These are phyloP conservation scores for Laterallus jamaicensis DNA, from an alignment of 2,113 vertebrate genomes.

Conservation along the genomic window DNA sequence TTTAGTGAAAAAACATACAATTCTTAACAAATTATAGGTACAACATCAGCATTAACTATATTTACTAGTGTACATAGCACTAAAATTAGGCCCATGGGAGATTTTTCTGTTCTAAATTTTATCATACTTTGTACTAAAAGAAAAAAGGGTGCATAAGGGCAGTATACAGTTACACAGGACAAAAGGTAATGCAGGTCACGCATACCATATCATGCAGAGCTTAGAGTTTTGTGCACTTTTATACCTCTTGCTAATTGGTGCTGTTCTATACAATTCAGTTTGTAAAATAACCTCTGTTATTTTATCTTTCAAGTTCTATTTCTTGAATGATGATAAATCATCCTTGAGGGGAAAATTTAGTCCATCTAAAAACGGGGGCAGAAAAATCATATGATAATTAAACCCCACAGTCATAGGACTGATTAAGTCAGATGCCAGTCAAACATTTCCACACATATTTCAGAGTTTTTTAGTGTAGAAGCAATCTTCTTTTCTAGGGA, in stretches of 20 bases:
- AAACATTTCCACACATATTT: slow-evolving; percentile 4
- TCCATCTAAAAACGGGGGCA: slow-evolving; percentile 10
- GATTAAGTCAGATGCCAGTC: slow-evolving; percentile 35
- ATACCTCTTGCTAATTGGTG: background rate
- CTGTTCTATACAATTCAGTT: background rate
- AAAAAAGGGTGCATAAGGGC: background rate
- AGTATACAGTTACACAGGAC: background rate
- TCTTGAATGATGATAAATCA: slow-evolving; percentile 27
- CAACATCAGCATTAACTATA: background rate
- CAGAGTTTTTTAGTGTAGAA: background rate
- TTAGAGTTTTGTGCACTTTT: background rate
- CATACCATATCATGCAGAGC: background rate
- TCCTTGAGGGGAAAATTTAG: background rate
- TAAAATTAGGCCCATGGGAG: background rate
- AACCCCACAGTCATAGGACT: slow-evolving; percentile 21
- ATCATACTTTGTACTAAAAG: background rate
- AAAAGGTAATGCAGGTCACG: slow-evolving; percentile 7
- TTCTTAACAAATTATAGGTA: background rate
- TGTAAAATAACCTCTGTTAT: background rate
- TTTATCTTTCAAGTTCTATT: background rate
- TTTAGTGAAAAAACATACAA: background rate
- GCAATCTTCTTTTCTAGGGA: background rate
- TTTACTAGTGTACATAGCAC: background rate
- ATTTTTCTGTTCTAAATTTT: background rate
- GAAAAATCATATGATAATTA: slow-evolving; percentile 28